A percentile compares a stretch with the other conserved stretches of the same genome.
Evolutionary conservation across 2,113 vertebrate species (phyloP).

Genomic region (Rhombomys opimus): DNA sequence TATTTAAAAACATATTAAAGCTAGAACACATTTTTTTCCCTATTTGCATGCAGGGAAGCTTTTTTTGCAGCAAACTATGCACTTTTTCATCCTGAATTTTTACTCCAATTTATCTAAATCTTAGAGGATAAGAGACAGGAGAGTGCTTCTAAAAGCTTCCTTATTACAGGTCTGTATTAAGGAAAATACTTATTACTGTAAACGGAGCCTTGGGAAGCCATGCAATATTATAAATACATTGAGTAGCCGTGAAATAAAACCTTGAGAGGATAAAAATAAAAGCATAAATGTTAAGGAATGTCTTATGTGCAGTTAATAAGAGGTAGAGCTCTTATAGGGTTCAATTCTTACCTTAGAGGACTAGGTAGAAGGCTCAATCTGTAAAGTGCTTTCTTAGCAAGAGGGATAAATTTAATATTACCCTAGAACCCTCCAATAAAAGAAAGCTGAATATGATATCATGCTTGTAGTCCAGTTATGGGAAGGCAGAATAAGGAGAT

Average conservation of each 20-base stretch:
- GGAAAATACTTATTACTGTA: background rate
- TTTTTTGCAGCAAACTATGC: background rate
- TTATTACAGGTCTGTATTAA: background rate
- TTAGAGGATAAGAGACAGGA: slow-evolving; percentile 4
- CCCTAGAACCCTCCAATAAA: background rate
- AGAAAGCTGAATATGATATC: too few species aligned
- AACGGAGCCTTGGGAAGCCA: background rate
- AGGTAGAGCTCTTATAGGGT: background rate
- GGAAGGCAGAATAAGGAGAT: background rate
- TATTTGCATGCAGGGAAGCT: background rate
- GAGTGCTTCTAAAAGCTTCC: background rate
- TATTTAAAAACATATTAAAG: slow-evolving; percentile 41
- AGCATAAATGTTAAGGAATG: background rate
- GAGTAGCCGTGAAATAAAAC: background rate
- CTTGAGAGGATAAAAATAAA: background rate
- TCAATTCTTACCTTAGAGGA: background rate
- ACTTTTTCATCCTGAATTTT: slow-evolving; percentile 18
- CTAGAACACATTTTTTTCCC: background rate
- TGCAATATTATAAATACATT: background rate
- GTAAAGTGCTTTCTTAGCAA: too few species aligned
- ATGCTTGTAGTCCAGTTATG: background rate
- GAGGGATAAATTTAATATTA: too few species aligned
- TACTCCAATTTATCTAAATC: background rate
- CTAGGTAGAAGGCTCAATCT: background rate
- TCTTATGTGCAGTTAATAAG: background rate